Percentiles rank a stretch among this genome's conserved stretches.
Conservation (phyloP, 2,113 vertebrate genomes). For the Tichodroma muraria region DNA sequence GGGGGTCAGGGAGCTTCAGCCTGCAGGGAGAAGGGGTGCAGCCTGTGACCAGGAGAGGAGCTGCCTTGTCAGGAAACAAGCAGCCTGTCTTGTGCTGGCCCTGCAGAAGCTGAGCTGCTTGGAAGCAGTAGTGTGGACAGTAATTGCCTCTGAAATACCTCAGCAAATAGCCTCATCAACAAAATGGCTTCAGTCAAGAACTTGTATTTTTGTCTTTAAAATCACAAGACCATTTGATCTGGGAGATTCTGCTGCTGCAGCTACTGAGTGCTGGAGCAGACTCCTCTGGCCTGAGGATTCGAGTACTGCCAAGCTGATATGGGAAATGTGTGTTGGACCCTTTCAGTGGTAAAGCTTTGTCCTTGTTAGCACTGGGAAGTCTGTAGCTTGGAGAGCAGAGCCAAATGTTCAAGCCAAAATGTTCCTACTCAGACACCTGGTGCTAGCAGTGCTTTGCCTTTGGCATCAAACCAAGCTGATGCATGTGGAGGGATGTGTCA, state of each 20-base stretch:
- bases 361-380: background rate
- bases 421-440: rapidly evolving
- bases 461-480: background rate
- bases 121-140: background rate
- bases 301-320: background rate
- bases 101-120: background rate
- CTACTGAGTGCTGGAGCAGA: background rate
- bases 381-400: background rate
- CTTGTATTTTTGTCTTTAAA: background rate
- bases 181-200: background rate
- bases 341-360: background rate
- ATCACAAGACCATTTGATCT: background rate
- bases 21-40: no score
- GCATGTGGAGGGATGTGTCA: background rate
- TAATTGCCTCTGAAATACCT: background rate
- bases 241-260: background rate
- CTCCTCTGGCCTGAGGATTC: background rate
- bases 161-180: background rate
- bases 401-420: background rate
- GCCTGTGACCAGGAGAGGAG: background rate
- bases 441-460: background rate
- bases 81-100: background rate
- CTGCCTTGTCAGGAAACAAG: background rate
- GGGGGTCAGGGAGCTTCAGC: background rate
- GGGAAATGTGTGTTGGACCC: background rate